phyloP scores from a whole-genome alignment of 1,140 invertebrate genomes.

The Camponotus pennsylvanicus region DNA sequence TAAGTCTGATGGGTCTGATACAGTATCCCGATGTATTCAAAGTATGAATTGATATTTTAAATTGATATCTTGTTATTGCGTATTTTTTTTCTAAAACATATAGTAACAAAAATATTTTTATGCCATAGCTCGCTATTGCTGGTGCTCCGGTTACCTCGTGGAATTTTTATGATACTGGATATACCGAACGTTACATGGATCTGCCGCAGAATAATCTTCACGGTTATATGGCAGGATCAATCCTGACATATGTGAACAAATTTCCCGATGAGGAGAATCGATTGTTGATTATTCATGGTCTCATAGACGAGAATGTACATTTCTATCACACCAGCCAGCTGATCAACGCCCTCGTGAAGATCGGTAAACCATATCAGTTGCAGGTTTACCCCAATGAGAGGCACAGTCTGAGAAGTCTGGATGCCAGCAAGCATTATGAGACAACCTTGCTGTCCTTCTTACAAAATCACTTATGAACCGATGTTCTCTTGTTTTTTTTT shows the following conservation, averaged over 20 bases:
- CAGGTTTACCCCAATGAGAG: conserved; percentile 98
- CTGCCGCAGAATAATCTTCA: conserved; percentile 93
- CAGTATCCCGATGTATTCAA: conserved; percentile 95
- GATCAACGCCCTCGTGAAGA: conserved; percentile 95
- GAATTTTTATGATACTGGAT: conserved; percentile 97
- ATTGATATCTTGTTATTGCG: background rate
- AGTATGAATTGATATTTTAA: conserved; percentile 81
- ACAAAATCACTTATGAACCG: conserved; percentile 90
- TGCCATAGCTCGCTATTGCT: conserved; percentile 92
- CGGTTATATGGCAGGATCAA: conserved; percentile 93
- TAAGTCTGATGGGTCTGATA: conserved; percentile 94
- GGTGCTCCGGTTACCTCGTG: conserved; percentile 99
- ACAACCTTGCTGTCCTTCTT: conserved; percentile 96
- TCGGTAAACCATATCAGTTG: conserved; percentile 96
- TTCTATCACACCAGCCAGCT: conserved; percentile 98
- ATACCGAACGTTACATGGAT: conserved; percentile 99
- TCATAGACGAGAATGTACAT: conserved; percentile 99
- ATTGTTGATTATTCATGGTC: conserved; percentile 98
- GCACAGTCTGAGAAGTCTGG: conserved; percentile 96
- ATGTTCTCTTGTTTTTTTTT: conserved; percentile 7
- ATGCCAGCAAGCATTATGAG: conserved; percentile 98
- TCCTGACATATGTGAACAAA: conserved; percentile 92
- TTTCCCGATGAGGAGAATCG: conserved; percentile 98
- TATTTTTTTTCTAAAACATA: background rate
- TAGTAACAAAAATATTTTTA: background rate